These are phyloP conservation scores for Catocala sponsa DNA, from an alignment of 2,888 invertebrate genomes.

Conservation along the genomic window DNA sequence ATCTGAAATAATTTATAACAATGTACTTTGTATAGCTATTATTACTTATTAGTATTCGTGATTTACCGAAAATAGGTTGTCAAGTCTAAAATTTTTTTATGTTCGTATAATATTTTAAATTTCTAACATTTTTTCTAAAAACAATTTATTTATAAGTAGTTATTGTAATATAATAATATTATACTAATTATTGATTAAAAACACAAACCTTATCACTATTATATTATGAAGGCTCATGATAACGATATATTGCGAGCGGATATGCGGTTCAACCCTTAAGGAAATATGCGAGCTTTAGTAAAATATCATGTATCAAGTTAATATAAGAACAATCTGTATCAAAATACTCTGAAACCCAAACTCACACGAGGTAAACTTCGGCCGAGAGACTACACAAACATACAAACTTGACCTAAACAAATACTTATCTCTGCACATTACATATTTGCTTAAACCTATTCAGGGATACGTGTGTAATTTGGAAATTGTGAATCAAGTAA, in stretches of 20 bases:
- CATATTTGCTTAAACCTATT: conserved; percentile 34
- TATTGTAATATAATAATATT: background rate
- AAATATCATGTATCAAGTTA: too few relatives aligned
- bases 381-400: conserved; percentile 17
- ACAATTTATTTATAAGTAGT: background rate
- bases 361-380: background rate
- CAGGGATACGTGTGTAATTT: conserved; percentile 2
- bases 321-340: background rate
- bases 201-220: background rate
- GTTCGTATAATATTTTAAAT: too few relatives aligned
- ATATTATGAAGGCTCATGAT: background rate
- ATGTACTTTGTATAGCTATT: too few relatives aligned
- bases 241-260: background rate
- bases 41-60: too few relatives aligned
- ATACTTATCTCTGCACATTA: conserved; percentile 25
- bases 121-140: too few relatives aligned
- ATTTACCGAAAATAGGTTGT: too few relatives aligned
- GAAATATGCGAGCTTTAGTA: too few relatives aligned
- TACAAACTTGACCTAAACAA: conserved; percentile 29
- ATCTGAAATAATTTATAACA: too few relatives aligned
- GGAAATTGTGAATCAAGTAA: conserved; percentile 13
- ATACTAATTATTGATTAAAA: too few relatives aligned
- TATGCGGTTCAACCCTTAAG: background rate
- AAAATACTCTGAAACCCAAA: background rate
- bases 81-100: too few relatives aligned